Conservation (phyloP, 1,140 invertebrate species). For the Cydia strobilella region DNA sequence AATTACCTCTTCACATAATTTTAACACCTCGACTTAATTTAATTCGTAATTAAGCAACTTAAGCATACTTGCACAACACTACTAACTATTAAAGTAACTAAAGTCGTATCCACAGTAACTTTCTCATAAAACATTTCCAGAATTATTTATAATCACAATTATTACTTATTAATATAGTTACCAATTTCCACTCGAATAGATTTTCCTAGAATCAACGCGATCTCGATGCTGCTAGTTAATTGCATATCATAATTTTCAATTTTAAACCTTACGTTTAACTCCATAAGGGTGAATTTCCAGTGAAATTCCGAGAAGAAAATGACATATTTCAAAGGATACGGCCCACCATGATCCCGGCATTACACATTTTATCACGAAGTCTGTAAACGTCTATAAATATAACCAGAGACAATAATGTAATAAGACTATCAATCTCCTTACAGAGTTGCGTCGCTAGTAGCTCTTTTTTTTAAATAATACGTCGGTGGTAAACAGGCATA, state of each 20-base stretch:
- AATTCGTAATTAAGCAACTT: too few relatives aligned
- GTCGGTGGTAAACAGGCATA: too few relatives aligned
- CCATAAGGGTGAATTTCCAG: slow-evolving; percentile 9
- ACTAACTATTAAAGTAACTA: too few relatives aligned
- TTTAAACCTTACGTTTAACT: neutral
- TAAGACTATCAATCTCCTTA: neutral
- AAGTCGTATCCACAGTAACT: too few relatives aligned
- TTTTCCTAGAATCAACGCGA: neutral
- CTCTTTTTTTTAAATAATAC: too few relatives aligned
- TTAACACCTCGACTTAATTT: too few relatives aligned
- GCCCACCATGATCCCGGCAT: slow-evolving; percentile 45
- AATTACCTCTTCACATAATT: too few relatives aligned
- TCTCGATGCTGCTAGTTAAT: neutral
- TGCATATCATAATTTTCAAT: neutral
- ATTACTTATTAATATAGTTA: neutral
- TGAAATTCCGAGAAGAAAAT: slow-evolving; percentile 38
- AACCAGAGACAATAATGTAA: neutral
- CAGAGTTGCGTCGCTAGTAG: neutral
- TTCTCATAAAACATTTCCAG: neutral
- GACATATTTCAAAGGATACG: slow-evolving; percentile 47
- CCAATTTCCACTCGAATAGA: slow-evolving; percentile 21
- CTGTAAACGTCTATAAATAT: slow-evolving; percentile 35
- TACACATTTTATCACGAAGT: slow-evolving; percentile 60
- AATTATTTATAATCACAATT: neutral
- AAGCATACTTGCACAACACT: too few relatives aligned